Conservation (phyloP, 2,113 vertebrate species). For the Centropus unirufus region DNA sequence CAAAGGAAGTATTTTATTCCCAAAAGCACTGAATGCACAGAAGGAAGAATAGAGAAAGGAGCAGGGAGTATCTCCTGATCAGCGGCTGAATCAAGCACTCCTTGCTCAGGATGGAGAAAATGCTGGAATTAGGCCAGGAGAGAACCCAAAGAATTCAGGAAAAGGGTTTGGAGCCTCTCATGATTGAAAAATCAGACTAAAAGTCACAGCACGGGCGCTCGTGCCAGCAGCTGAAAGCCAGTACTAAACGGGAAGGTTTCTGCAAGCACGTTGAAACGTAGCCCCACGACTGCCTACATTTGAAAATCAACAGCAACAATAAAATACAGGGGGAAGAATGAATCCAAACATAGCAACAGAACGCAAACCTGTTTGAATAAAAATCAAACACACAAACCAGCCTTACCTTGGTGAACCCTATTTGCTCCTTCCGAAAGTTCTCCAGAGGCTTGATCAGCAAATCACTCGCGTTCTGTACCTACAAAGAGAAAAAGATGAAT, state of each 20-base stretch:
- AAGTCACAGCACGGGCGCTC: not conserved
- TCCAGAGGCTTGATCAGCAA: slow-evolving; percentile 96
- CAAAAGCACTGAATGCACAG: not conserved
- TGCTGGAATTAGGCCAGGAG: not conserved
- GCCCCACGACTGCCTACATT: not conserved
- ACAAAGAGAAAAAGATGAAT: not conserved
- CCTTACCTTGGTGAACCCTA: slow-evolving; percentile 93
- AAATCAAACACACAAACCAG: not conserved
- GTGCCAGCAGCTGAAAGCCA: not conserved
- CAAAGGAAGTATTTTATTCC: not conserved
- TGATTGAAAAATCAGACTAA: slow-evolving; percentile 51
- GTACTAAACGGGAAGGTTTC: not conserved
- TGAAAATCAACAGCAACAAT: not conserved
- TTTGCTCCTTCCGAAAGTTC: slow-evolving; percentile 95
- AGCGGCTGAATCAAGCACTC: not conserved
- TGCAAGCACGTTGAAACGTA: not conserved
- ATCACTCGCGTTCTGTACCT: slow-evolving; percentile 96
- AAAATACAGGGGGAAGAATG: not conserved
- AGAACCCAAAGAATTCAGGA: slow-evolving; percentile 34
- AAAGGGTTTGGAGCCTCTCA: slow-evolving; percentile 28
- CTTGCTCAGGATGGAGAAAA: not conserved
- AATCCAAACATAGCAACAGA: not conserved
- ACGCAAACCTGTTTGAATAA: not conserved
- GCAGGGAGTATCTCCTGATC: not conserved
- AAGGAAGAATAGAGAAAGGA: not conserved